Evolutionary conservation across 2,888 invertebrate genomes (phyloP).

Genomic region (Rhingia campestris): DNA sequence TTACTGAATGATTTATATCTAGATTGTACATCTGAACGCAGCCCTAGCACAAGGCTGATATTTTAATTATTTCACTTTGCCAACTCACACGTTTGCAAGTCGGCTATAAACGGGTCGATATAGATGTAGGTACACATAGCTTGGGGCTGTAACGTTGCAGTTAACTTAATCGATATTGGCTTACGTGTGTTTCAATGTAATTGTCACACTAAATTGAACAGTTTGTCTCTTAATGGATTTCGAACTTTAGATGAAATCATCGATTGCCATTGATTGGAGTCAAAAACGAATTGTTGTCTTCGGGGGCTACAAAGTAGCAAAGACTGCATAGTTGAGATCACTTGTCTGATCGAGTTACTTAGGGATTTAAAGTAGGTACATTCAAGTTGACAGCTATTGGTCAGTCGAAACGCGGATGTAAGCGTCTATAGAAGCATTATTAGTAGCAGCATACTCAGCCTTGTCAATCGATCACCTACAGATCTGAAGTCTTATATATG

Average conservation of each 20-base stretch:
- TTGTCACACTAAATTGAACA: conserved; percentile 52
- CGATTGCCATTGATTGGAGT: too few relatives aligned
- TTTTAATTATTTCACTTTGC: conserved; percentile 62
- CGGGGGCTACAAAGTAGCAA: too few relatives aligned
- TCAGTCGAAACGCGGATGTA: too few relatives aligned
- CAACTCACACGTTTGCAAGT: background rate
- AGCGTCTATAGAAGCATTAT: too few relatives aligned
- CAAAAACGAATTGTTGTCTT: too few relatives aligned
- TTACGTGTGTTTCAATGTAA: conserved; percentile 52
- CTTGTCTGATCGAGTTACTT: too few relatives aligned
- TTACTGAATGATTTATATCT: conserved; percentile 72
- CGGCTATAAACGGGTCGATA: background rate
- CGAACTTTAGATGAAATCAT: conserved; percentile 36
- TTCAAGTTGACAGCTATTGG: too few relatives aligned
- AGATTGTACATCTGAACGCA: conserved; percentile 36
- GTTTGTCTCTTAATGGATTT: conserved; percentile 39
- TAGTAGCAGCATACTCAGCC: too few relatives aligned
- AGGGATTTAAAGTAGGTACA: too few relatives aligned
- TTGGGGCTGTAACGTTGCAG: conserved; percentile 5
- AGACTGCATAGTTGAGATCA: too few relatives aligned
- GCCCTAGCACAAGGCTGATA: conserved; percentile 37
- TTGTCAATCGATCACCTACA: too few relatives aligned
- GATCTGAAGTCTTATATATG: too few relatives aligned
- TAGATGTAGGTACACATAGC: background rate
- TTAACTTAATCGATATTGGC: conserved; percentile 57